Conservation (phyloP, 2,113 vertebrate species). For the Turnix velox region DNA sequence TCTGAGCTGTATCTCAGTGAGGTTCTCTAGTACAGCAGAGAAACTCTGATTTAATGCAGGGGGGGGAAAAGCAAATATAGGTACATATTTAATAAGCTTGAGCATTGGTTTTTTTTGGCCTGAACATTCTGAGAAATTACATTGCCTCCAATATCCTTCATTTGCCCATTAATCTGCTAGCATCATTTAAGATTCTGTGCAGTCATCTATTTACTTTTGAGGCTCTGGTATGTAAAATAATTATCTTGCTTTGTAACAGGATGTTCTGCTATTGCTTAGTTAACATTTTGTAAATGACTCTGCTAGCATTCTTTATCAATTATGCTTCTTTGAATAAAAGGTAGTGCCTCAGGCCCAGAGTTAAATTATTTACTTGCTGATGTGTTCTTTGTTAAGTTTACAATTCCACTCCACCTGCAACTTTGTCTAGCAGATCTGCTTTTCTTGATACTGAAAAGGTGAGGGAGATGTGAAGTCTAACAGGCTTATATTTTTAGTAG, state of each 20-base stretch:
- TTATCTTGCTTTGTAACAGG: slow-evolving; percentile 48
- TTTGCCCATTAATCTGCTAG: slow-evolving; percentile 40
- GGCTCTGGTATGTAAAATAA: slow-evolving; percentile 54
- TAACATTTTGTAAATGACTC: slow-evolving; percentile 61
- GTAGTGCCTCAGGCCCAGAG: slow-evolving; percentile 37
- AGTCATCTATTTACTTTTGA: slow-evolving; percentile 51
- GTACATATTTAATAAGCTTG: neutral
- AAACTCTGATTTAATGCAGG: neutral
- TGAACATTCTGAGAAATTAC: neutral
- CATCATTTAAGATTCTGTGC: neutral
- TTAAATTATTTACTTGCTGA: slow-evolving; percentile 58
- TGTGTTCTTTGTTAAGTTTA: slow-evolving; percentile 47
- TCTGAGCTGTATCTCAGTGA: neutral
- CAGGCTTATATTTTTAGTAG: neutral
- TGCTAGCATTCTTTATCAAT: slow-evolving; percentile 42
- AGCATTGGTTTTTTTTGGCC: neutral
- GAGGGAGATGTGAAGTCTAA: neutral
- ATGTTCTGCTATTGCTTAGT: slow-evolving; percentile 30
- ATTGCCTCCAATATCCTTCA: neutral
- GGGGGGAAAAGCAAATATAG: slow-evolving; percentile 11
- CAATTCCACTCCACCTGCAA: slow-evolving; percentile 13
- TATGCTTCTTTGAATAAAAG: slow-evolving; percentile 48
- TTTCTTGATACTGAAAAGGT: neutral
- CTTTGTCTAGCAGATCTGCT: neutral
- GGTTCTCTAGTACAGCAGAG: neutral